Evolutionary conservation across 2,797 vertebrate genomes (phyloP).

Genomic region (Catamblyrhynchus diadema): DNA sequence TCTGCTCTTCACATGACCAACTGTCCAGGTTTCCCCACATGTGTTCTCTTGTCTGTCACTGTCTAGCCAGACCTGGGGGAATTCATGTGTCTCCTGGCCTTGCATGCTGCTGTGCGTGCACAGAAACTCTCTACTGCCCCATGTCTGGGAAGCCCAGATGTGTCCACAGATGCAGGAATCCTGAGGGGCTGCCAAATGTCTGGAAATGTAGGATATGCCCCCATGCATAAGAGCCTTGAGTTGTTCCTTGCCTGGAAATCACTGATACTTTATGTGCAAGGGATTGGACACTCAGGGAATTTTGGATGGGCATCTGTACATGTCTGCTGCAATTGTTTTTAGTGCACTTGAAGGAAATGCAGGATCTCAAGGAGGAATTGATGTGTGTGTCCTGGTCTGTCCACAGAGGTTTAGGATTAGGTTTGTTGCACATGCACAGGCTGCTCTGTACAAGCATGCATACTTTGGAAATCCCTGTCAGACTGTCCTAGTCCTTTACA

Average conservation of each 20-base stretch:
- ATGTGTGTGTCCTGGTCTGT: not conserved
- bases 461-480: not conserved
- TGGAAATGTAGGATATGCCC: constrained; percentile 45
- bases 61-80: not conserved
- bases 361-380: not conserved
- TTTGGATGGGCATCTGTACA: not conserved
- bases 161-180: constrained; percentile 43
- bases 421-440: not conserved
- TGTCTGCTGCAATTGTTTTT: not conserved
- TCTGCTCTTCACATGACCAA: not conserved
- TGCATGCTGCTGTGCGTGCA: not conserved
- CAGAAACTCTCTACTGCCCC: not conserved
- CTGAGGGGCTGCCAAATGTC: not conserved
- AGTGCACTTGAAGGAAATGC: not conserved
- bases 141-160: constrained; percentile 4
- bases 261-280: not conserved
- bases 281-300: not conserved
- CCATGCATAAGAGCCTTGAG: not conserved
- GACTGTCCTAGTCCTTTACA: not conserved
- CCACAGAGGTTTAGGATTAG: not conserved
- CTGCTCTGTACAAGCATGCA: not conserved
- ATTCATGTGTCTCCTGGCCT: not conserved
- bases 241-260: not conserved
- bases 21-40: not conserved
- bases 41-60: not conserved